These are phyloP conservation scores for Naso thynnoides DNA, from an alignment of 2,797 vertebrate genomes.

Conservation along the genomic window DNA sequence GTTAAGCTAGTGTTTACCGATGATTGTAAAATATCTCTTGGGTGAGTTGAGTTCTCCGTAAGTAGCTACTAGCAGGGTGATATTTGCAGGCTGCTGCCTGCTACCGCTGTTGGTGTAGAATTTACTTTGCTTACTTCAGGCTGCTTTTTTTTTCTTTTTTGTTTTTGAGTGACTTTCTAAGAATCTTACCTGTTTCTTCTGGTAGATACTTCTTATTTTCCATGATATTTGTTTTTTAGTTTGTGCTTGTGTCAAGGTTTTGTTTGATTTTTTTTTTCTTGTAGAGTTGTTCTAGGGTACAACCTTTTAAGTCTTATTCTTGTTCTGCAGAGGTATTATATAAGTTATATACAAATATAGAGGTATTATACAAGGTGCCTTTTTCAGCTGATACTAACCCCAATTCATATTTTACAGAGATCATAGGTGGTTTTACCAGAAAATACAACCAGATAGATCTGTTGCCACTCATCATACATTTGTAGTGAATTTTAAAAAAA, in stretches of 20 bases:
- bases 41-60: constrained; percentile 49
- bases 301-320: background rate
- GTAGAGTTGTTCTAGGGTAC: background rate
- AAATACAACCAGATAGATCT: background rate
- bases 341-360: background rate
- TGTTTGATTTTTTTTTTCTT: constrained; percentile 1
- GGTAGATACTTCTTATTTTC: background rate
- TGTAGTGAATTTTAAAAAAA: constrained; percentile 35
- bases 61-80: constrained; percentile 20
- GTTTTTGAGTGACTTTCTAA: constrained; percentile 30
- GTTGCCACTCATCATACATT: constrained; percentile 12
- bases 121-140: constrained; percentile 20
- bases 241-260: background rate
- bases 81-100: constrained; percentile 9
- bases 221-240: background rate
- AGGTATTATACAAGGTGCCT: background rate
- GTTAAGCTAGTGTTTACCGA: constrained; percentile 21
- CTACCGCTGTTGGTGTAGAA: constrained; percentile 19
- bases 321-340: too few species aligned
- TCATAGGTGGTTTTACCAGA: background rate
- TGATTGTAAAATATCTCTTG: constrained; percentile 42
- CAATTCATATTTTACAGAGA: background rate
- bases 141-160: background rate
- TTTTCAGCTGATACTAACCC: constrained; percentile 5
- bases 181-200: constrained; percentile 16